Evolutionary conservation across 2,113 vertebrate genomes (phyloP).

Genomic region (Lucifuga dentata): DNA sequence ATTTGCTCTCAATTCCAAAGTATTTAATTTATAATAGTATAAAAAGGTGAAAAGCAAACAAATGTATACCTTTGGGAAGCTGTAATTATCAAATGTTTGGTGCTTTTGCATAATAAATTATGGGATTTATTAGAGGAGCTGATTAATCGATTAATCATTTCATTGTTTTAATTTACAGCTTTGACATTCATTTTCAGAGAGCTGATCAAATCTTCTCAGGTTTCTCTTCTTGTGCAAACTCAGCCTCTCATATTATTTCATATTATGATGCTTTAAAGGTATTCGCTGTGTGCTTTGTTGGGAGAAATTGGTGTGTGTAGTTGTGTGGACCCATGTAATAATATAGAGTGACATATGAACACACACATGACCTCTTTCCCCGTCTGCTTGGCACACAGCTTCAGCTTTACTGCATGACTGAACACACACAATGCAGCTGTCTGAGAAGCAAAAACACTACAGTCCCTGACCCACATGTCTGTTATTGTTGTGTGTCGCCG

Average conservation of each 20-base stretch:
- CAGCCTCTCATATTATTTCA: slow-evolving; percentile 22
- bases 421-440: slow-evolving; percentile 60
- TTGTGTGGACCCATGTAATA: too few species aligned
- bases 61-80: too few species aligned
- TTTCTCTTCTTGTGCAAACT: slow-evolving; percentile 27
- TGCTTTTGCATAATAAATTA: too few species aligned
- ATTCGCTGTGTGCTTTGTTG: slow-evolving; percentile 18
- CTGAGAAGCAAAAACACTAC: slow-evolving; percentile 38
- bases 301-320: not conserved
- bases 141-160: too few species aligned
- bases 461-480: slow-evolving; percentile 57
- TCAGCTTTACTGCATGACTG: slow-evolving; percentile 63
- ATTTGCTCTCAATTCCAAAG: too few species aligned
- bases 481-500: slow-evolving; percentile 48
- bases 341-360: slow-evolving; percentile 20
- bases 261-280: slow-evolving; percentile 11
- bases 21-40: too few species aligned
- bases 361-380: slow-evolving; percentile 48
- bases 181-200: slow-evolving; percentile 48
- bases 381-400: slow-evolving; percentile 34
- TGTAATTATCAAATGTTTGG: too few species aligned
- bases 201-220: slow-evolving; percentile 18
- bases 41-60: too few species aligned
- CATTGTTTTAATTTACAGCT: slow-evolving; percentile 50
- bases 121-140: too few species aligned